A percentile compares a stretch with the other conserved stretches of the same genome.
Conservation (phyloP, 2,888 invertebrate species). For the Troilus luridus region DNA sequence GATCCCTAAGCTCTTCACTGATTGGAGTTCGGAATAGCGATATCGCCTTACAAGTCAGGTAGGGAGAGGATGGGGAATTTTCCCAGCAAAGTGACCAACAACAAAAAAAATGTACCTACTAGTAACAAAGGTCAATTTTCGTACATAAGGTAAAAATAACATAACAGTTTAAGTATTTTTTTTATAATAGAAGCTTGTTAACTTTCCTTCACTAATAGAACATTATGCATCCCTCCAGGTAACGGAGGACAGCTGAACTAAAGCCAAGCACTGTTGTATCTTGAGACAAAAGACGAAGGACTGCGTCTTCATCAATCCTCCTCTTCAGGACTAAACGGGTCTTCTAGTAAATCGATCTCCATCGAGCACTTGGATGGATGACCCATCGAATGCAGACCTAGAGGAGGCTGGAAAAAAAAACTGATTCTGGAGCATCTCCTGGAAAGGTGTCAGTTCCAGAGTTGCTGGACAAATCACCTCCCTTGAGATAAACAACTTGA, state of each 20-base stretch:
- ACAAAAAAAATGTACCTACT: no score
- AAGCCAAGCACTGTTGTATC: neutral
- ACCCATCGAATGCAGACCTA: slow-evolving; percentile 6
- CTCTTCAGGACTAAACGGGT: neutral
- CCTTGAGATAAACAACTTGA: neutral
- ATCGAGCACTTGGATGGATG: slow-evolving; percentile 19
- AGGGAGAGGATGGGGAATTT: no score
- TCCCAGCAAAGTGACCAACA: no score
- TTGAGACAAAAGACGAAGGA: slow-evolving; percentile 11
- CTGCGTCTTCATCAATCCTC: slow-evolving; percentile 36
- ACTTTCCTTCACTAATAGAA: neutral
- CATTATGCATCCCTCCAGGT: neutral
- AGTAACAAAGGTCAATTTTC: no score
- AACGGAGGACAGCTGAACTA: neutral
- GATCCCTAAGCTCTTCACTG: neutral
- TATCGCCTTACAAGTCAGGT: slow-evolving; percentile 2
- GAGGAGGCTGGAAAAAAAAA: neutral
- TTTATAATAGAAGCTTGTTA: neutral
- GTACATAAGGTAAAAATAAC: no score
- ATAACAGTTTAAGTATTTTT: no score
- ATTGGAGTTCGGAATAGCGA: neutral
- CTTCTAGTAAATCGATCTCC: slow-evolving; percentile 33
- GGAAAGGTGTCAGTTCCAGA: slow-evolving; percentile 13
- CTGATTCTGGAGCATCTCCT: slow-evolving; percentile 15
- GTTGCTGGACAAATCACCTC: slow-evolving; percentile 29